Evolutionary conservation across 2,797 vertebrate species (phyloP), one percentile per base, ranked within the genome.

Genomic region (Melanotaenia trifasciata): DNA sequence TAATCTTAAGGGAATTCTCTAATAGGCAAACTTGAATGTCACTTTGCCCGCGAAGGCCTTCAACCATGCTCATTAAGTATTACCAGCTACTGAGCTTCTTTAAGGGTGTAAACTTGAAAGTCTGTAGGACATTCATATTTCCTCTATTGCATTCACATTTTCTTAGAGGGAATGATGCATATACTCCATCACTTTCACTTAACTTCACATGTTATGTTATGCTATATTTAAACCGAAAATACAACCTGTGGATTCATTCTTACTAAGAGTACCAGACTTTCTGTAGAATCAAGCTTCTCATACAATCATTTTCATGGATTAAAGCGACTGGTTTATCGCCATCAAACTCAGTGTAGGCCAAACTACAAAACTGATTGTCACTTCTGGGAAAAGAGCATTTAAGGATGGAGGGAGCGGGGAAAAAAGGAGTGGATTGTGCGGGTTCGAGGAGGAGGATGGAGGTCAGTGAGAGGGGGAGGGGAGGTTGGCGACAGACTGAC

Each of bases 401-500:
- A 28, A 28, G 28, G 26, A 56, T 28, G 53, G 53, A 7, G 2
- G 1, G 14, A 57, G 30, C 30, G 5, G 30, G 66, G 20, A 51
- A 50, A 24, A 9, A 30, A 65, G 24, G 36, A 33, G 54, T 43
- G 45, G 38, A 65, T 59, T 28, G 45, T 3, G 12, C 60, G 45
- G 47, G 38, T 33, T 66, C 16, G 20, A 58, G 36, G 47, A 54
- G 70, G 78, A 81, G 81, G 66, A 45, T 18, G 74, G 78, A 69
- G 67, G 68, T 63, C 33, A 45, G 77, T 67, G 33, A 57, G 73
- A 80, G 66, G 71, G 65, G 80, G 79, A 65, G 18, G 45, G 70
- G 78, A 65, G 75, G 73, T 35, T 90, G 93, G 94, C 93, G 92
- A 92, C 94, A 94, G 93, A 74, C 92, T 93, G 92, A 90, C 91